Evolutionary conservation across 1,140 invertebrate genomes (phyloP).

Genomic region (Drosophila murphyi): DNA sequence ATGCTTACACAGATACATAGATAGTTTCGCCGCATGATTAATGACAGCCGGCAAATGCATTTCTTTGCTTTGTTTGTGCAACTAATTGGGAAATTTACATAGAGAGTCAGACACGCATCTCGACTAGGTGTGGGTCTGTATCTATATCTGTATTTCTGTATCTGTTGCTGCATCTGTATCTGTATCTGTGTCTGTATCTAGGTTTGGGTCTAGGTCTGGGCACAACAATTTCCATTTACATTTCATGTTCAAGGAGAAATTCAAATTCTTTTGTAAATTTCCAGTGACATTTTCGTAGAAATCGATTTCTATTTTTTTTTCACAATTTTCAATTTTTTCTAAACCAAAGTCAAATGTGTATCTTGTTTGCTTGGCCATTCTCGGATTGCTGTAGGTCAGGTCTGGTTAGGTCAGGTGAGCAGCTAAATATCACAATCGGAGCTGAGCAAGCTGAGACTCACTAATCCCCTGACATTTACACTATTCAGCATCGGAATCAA

Average conservation of each 20-base stretch:
- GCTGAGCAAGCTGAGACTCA: constrained; percentile 3
- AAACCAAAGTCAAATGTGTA: not conserved
- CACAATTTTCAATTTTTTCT: constrained; percentile 23
- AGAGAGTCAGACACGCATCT: constrained; percentile 8
- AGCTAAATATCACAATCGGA: constrained; percentile 4
- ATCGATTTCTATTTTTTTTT: constrained; percentile 48
- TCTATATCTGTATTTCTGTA: not conserved
- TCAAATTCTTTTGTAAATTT: constrained; percentile 60
- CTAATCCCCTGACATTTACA: constrained; percentile 37
- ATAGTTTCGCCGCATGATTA: constrained; percentile 54
- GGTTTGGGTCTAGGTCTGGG: not conserved
- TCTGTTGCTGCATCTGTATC: not conserved
- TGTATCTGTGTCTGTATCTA: not conserved
- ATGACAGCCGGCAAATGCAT: constrained; percentile 50
- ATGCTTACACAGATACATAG: constrained; percentile 17
- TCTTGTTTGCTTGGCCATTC: constrained; percentile 5
- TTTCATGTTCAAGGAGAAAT: constrained; percentile 15
- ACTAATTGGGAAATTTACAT: constrained; percentile 64
- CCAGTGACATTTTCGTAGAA: constrained; percentile 42
- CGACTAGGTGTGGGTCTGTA: not conserved
- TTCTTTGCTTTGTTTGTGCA: constrained; percentile 55
- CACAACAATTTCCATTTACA: constrained; percentile 15
- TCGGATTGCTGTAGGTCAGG: constrained; percentile 30
- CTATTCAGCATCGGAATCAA: constrained; percentile 17
- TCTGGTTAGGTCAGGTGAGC: not conserved